phyloP scores from a whole-genome alignment of 2,888 invertebrate species.

The Archaeoteleia sp. region DNA sequence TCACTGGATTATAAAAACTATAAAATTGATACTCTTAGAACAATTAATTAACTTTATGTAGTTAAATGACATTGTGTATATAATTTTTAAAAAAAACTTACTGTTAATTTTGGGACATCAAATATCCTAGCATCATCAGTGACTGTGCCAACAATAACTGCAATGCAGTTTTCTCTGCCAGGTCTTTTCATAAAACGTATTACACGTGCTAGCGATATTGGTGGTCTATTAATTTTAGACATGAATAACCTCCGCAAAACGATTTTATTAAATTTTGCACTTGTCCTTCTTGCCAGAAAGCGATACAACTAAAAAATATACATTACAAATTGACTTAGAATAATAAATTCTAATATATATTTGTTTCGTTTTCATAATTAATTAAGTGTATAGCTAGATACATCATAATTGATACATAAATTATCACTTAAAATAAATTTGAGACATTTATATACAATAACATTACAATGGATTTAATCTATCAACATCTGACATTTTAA shows the following conservation, averaged over 20 bases:
- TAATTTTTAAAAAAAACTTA: constrained; percentile 64
- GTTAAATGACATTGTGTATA: constrained; percentile 13
- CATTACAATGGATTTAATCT: no score
- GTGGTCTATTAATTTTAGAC: constrained; percentile 96
- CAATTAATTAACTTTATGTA: constrained; percentile 13
- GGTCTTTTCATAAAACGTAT: constrained; percentile 91
- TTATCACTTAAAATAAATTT: no score
- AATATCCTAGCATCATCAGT: constrained; percentile 96
- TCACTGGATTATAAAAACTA: no score
- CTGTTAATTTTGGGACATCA: constrained; percentile 92
- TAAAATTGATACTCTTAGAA: background rate
- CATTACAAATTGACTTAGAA: background rate
- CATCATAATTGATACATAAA: no score
- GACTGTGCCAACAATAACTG: constrained; percentile 95
- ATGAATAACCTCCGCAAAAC: constrained; percentile 96
- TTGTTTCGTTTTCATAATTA: no score
- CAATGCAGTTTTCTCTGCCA: constrained; percentile 89
- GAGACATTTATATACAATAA: no score
- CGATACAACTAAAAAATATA: constrained; percentile 87
- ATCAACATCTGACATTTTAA: no score
- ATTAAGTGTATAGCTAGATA: no score
- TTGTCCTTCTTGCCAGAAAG: constrained; percentile 96
- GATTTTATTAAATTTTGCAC: constrained; percentile 97
- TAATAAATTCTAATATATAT: background rate
- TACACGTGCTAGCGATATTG: constrained; percentile 93